Conservation (phyloP, 2,888 invertebrate species). For the Noctua comes region DNA sequence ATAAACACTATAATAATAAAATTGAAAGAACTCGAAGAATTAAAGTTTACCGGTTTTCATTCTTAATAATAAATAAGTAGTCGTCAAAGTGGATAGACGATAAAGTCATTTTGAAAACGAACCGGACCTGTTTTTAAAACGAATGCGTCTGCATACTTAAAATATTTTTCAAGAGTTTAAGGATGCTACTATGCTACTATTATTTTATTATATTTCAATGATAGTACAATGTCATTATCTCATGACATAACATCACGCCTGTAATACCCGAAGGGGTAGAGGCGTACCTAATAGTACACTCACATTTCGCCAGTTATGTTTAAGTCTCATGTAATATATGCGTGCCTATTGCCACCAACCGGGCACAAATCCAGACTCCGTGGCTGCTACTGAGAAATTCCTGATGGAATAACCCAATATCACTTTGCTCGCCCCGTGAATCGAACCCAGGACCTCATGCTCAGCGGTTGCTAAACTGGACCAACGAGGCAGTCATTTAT, state of each 20-base stretch:
- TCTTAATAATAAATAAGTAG: not conserved
- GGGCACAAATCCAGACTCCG: too few relatives aligned
- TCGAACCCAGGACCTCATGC: too few relatives aligned
- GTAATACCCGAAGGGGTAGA: not conserved
- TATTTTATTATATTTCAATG: not conserved
- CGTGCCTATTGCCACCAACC: too few relatives aligned
- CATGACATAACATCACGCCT: not conserved
- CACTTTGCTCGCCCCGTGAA: too few relatives aligned
- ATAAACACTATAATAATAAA: too few relatives aligned
- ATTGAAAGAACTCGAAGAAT: not conserved
- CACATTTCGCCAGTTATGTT: too few relatives aligned
- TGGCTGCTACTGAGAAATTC: too few relatives aligned
- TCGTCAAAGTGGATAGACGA: not conserved
- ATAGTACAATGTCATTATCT: not conserved
- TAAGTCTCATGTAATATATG: too few relatives aligned
- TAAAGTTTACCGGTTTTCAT: not conserved
- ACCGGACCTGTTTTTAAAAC: not conserved
- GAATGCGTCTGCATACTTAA: not conserved
- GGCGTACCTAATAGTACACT: too few relatives aligned
- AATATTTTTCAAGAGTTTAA: not conserved
- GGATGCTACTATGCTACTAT: not conserved
- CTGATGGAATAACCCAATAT: too few relatives aligned
- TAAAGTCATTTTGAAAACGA: not conserved
- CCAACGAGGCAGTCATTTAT: too few relatives aligned
- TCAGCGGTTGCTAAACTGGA: too few relatives aligned